phyloP scores from a whole-genome alignment of 2,888 invertebrate genomes.

The Proisotoma minuta region DNA sequence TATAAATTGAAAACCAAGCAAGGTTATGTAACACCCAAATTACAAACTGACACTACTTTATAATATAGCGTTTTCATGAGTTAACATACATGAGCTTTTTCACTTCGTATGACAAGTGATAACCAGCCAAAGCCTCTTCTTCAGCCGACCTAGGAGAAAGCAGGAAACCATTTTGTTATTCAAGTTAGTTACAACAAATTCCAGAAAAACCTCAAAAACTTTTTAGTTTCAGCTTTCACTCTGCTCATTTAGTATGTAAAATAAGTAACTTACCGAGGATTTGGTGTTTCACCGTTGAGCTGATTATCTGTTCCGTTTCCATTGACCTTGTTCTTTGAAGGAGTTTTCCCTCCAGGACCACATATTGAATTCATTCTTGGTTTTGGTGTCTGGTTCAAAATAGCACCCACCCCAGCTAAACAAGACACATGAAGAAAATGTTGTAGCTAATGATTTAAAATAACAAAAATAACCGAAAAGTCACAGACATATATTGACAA shows the following conservation, averaged over 20 bases:
- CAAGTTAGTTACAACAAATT: no score
- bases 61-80: no score
- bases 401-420: constrained; percentile 20
- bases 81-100: constrained; percentile 96
- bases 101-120: constrained; percentile 99
- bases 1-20: no score
- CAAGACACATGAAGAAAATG: neutral
- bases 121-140: constrained; percentile 85
- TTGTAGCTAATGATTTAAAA: neutral
- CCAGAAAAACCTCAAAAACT: neutral
- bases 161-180: no score
- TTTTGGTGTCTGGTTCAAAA: constrained; percentile 31
- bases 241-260: no score
- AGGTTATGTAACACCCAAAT: no score
- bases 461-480: neutral
- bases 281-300: constrained; percentile 4
- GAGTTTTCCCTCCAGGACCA: constrained; percentile 35
- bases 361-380: constrained; percentile 43
- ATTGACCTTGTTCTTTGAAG: constrained; percentile 21
- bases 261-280: no score
- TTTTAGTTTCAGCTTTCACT: neutral
- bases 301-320: constrained; percentile 40
- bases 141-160: no score
- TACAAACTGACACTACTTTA: no score
- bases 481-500: neutral